Evolutionary conservation across 2,113 vertebrate species (phyloP), one percentile per base, ranked within the genome.

Genomic region (Cyanoramphus novaezelandiae): DNA sequence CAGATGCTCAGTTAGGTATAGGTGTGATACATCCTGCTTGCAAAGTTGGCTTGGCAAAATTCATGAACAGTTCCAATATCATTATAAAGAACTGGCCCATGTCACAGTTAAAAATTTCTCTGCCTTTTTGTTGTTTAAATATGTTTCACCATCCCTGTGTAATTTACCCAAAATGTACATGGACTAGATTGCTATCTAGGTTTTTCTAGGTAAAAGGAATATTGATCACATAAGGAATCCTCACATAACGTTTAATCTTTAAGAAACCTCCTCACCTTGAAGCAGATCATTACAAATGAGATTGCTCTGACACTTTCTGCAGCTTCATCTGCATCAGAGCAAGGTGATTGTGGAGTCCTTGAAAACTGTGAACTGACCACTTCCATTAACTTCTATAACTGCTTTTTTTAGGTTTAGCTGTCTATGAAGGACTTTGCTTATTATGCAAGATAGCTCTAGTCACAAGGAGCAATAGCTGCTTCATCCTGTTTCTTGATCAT

Each of bases 331-430:
- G 29, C 53, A 81, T 94, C 55, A 29, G 37, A 80, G 33, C 44
- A 83, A 90, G 76, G 57, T 86, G 91, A 90, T 55, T 57, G 47
- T 78, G 29, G 83, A 93, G 89, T 90, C 79, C 82, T 93, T 97
- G 85, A 83, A 81, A 94, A 90, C 17, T 88, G 16, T 39, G 75
- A 82, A 65, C 37, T 87, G 82, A 63, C 64, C 25, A 52, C 59
- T 95, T 92, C 19, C 59, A 62, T 87, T 88, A 67, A 93, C 92
- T 91, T 92, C 82, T 52, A 0, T 84, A 92, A 90, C 69, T 76
- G 65, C 41, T 46, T 75, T 82, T 93, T 90, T 87, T 31, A 80
- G 17, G 49, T 84, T 86, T 93, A 29, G 86, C 46, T 85, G 35
- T 71, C 50, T 68, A 9, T 82, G 59, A 69, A 91, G 77, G 69